Base-by-base conservation (phyloP, 2,888 invertebrate species). In the Myopa tessellatipennis region DNA sequence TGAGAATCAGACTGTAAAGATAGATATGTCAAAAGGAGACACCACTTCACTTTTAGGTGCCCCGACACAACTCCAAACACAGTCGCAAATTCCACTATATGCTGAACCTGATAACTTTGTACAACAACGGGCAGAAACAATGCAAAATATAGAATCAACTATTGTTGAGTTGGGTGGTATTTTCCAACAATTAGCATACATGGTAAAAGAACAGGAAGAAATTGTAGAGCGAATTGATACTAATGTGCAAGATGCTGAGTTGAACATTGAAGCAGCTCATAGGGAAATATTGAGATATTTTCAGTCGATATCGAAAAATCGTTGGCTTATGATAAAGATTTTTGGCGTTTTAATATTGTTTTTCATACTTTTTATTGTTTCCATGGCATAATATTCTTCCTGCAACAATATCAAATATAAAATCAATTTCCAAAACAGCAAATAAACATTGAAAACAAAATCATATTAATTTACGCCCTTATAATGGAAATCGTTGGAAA, bases 161-260 rank as follows among this genome's bases (percentile, higher is more conserved):
- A 99, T 99, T 85, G 98, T 99, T 16, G 99, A 99, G 89, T 90
- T 99, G 69, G 99, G 99, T n/a, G 96, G 97, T 14, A 99, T 99
- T 87, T 99, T 99, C 89, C 96, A 96, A 85, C 98, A 98, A 89
- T 88, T 97, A 82, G 97, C 97, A 5, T 95, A 95, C 86, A 98
- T 99, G 97, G 98, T 99, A 18, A 90, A 90, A 63, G 90, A 90
- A 77, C 90, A 90, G 89, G 99, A 99, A 88, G 99, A 99, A 91
- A 96, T 98, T 90, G 97, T 98, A 6, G 96, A 97, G 85, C 93
- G 99, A 87, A 99, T 99, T 89, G 99, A 99, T 90, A 93, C 96
- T 14, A 99, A 99, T 90, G 95, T 99, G 77, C 96, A 97, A 88
- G 97, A 98, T 88, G 94, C 99, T 0, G 95, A 96, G 88, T 89